Evolutionary conservation across 2,888 invertebrate genomes (phyloP).

Genomic region (Trichopoda pennipes): DNA sequence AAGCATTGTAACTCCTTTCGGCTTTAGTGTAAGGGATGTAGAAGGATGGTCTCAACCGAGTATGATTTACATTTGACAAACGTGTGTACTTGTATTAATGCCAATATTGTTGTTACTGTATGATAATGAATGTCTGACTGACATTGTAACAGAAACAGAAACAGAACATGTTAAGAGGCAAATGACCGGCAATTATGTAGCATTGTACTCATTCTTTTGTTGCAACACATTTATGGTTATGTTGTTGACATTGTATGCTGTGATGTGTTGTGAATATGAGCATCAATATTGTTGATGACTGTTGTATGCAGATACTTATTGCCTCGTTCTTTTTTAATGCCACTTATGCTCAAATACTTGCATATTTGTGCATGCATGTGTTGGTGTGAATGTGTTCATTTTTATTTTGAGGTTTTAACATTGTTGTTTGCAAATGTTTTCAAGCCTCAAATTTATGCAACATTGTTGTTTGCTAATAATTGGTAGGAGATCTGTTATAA

Average conservation of each 20-base stretch:
- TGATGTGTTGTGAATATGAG: slow-evolving; percentile 66
- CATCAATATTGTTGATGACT: slow-evolving; percentile 68
- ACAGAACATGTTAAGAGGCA: slow-evolving; percentile 63
- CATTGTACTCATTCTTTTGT: slow-evolving; percentile 31
- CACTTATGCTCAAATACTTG: too few relatives aligned
- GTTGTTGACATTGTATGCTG: slow-evolving; percentile 68
- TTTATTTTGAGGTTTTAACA: slow-evolving; percentile 63
- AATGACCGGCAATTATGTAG: slow-evolving; percentile 69
- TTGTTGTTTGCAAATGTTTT: slow-evolving; percentile 66
- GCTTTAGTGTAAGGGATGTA: slow-evolving; percentile 6
- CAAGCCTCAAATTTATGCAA: slow-evolving; percentile 66
- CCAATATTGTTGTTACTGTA: slow-evolving; percentile 57
- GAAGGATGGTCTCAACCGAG: slow-evolving; percentile 1
- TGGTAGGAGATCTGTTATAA: slow-evolving; percentile 22
- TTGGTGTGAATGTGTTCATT: slow-evolving; percentile 22
- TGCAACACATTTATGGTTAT: slow-evolving; percentile 57
- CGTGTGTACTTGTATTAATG: slow-evolving; percentile 63
- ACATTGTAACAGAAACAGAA: slow-evolving; percentile 64
- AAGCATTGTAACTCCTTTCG: slow-evolving; percentile 55
- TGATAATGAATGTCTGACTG: slow-evolving; percentile 61
- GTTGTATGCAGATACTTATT: slow-evolving; percentile 66
- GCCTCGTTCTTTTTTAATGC: slow-evolving; percentile 11
- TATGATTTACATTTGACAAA: slow-evolving; percentile 72
- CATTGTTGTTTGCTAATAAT: slow-evolving; percentile 42
- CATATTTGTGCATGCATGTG: slow-evolving; percentile 3